phyloP scores from a whole-genome alignment of 2,888 invertebrate species.

The Rhogogaster chlorosoma region DNA sequence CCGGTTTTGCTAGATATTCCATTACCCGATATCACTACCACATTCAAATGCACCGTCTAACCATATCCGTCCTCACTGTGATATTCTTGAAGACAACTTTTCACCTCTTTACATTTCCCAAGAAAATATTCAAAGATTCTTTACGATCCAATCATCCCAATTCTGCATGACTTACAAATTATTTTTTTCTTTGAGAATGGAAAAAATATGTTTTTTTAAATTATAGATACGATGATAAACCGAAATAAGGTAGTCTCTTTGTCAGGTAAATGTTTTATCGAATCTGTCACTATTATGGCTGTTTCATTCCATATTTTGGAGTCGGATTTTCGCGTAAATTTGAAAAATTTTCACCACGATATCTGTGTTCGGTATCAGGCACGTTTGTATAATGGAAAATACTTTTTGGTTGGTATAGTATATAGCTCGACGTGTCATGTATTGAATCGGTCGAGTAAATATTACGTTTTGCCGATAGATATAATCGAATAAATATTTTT shows the following conservation, averaged over 20 bases:
- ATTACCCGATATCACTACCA: neutral
- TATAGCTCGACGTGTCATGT: neutral
- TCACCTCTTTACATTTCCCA: neutral
- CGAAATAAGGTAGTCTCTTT: neutral
- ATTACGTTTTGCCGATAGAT: conserved; percentile 70
- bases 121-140: neutral
- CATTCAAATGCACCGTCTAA: neutral
- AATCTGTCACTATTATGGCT: neutral
- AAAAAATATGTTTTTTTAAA: neutral
- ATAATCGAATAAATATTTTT: conserved; percentile 77
- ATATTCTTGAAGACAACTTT: neutral
- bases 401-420: neutral
- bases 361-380: neutral
- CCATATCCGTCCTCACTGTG: neutral
- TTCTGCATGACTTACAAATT: neutral
- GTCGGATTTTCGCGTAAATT: neutral
- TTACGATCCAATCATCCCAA: neutral
- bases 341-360: neutral
- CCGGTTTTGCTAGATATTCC: conserved; percentile 6
- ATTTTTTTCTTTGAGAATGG: neutral
- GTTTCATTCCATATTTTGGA: neutral
- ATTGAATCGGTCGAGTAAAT: conserved; percentile 66
- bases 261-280: neutral
- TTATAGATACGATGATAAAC: neutral
- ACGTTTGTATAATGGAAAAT: neutral